A percentile compares a stretch with the other conserved stretches of the same genome.
Evolutionary conservation across 1,140 invertebrate genomes (phyloP).

Genomic region (Drosophila sechellia): DNA sequence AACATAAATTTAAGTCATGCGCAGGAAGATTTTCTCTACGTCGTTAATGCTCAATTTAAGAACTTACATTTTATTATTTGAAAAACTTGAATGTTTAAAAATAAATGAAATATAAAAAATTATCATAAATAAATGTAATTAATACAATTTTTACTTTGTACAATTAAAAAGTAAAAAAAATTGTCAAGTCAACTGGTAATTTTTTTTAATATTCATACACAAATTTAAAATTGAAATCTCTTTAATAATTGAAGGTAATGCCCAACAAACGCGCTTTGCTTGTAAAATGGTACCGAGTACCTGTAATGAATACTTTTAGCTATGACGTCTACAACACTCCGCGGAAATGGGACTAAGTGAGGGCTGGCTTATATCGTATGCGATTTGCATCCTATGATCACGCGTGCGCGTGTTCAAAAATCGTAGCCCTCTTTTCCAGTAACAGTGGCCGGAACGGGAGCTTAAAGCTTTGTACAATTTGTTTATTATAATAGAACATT

Average conservation of each 20-base stretch:
- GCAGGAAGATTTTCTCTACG: slow-evolving; percentile 4
- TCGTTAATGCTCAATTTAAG: not conserved
- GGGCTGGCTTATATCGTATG: not conserved
- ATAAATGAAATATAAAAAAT: not conserved
- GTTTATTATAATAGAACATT: no score
- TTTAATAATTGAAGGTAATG: no score
- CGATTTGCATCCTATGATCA: not conserved
- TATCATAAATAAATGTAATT: not conserved
- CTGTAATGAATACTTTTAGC: not conserved
- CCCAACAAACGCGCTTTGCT: not conserved
- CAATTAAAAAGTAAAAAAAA: no score
- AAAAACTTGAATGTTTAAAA: not conserved
- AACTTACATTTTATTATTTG: not conserved
- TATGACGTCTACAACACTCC: slow-evolving; percentile 7
- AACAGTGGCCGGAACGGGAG: not conserved
- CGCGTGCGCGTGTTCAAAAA: not conserved
- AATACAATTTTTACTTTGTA: not conserved
- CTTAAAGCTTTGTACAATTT: not conserved
- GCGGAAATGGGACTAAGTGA: slow-evolving; percentile 13
- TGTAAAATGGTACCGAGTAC: not conserved
- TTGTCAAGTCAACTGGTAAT: no score
- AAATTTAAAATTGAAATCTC: not conserved
- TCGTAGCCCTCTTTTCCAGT: not conserved
- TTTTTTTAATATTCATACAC: not conserved
- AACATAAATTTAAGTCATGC: slow-evolving; percentile 6